Evolutionary conservation across 1,140 invertebrate species (phyloP), one percentile per base, ranked within the genome.

Genomic region (Rhagoletis pomonella): DNA sequence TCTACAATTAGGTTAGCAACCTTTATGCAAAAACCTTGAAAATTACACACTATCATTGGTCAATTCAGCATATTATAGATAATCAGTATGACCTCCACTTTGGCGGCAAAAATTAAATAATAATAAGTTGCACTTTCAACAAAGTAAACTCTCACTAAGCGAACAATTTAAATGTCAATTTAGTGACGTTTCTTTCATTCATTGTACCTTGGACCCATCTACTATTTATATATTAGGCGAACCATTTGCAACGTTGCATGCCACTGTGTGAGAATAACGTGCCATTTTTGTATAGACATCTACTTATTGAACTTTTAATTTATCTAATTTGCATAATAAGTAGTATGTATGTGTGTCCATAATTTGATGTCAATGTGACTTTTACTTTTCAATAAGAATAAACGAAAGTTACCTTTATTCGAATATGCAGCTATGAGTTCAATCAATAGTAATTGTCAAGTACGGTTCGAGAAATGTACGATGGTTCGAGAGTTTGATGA

Each of bases 281-380:
- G n/a, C n/a, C n/a, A n/a, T n/a, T n/a, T n/a, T n/a, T n/a, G n/a
- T n/a, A 64, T 64, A 44, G 42, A 10, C 69, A 55, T 10, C 47
- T 55, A 5, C 2, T 81, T 55, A 81, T 55, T 55, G 19, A 50
- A 42, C 47, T 50, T 1, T 7, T 55, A 55, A 81, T 81, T 81
- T 81, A 55, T 10, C 17, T 19, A 55, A 81, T 81, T 50, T n/a
- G n/a, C 73, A 39, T 67, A 64, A 29, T 29, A 29, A 29, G 1
- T 29, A 29, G 29, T 29, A 29, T 29, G 29, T 29, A 0, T 29
- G 29, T 29, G 29, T 29, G 29, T 29, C 5, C 12, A 12, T 44
- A 55, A 81, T 81, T 81, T 55, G 73, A 81, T 81, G 44, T 81
- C 47, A 81, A 81, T 81, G 44, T 81, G 73, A 81, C 73, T 81